Conservation (phyloP, 2,797 vertebrate genomes). For the Urosaurus nigricauda region DNA sequence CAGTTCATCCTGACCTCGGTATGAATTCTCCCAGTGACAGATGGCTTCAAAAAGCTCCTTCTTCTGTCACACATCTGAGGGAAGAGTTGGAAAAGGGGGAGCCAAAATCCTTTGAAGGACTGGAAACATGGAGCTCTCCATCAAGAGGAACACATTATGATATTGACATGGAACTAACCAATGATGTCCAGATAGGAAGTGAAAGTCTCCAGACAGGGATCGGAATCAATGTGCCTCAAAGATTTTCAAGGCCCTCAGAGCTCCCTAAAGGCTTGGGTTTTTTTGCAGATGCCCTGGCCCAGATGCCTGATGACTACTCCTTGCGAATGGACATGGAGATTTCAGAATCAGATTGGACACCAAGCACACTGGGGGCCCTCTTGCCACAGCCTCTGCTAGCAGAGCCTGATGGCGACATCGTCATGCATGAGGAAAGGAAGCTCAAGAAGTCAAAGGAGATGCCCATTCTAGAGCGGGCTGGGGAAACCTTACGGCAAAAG, state of each 20-base stretch:
- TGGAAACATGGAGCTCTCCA: background rate
- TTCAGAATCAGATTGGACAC: background rate
- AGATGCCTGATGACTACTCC: slow-evolving; percentile 11
- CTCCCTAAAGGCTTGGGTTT: slow-evolving; percentile 45
- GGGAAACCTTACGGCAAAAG: slow-evolving; percentile 71
- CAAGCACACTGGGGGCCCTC: slow-evolving; percentile 5
- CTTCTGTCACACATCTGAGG: background rate
- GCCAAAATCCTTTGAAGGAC: background rate
- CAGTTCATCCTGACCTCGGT: accelerated
- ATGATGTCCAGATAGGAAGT: background rate
- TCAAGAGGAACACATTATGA: background rate
- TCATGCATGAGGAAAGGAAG: background rate
- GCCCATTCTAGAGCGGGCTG: slow-evolving; percentile 63
- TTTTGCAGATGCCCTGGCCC: slow-evolving; percentile 43
- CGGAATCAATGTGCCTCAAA: slow-evolving; percentile 47
- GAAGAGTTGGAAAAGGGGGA: background rate
- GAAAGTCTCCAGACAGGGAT: slow-evolving; percentile 53
- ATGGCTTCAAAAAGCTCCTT: background rate
- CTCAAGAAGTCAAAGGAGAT: slow-evolving; percentile 83
- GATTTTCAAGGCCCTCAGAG: background rate
- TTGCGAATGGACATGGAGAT: background rate
- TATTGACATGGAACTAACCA: slow-evolving; percentile 37
- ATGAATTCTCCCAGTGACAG: background rate
- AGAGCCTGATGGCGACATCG: slow-evolving; percentile 40
- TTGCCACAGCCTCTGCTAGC: slow-evolving; percentile 9